Percentiles rank a stretch among this genome's conserved stretches.
phyloP scores from a whole-genome alignment of 2,888 invertebrate species.

The Altica lythri region DNA sequence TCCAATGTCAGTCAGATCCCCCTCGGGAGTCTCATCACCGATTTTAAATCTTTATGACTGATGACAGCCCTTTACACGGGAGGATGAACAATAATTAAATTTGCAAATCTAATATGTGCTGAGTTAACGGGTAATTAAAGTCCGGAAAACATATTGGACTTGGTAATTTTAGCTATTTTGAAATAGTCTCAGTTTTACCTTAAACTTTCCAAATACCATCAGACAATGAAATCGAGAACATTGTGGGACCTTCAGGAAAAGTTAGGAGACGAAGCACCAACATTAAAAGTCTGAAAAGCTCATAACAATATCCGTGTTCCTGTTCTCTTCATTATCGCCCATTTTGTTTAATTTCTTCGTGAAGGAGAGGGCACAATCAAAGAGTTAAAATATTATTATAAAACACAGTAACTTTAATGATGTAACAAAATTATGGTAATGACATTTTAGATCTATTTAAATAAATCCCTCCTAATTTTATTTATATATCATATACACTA shows the following conservation, averaged over 20 bases:
- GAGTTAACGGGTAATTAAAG: too few relatives aligned
- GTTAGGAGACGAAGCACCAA: constrained; percentile 14
- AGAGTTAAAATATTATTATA: constrained; percentile 3
- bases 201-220: constrained; percentile 4
- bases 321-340: constrained; percentile 20
- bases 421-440: constrained; percentile 4
- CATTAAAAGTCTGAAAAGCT: constrained; percentile 14
- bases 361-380: constrained; percentile 16
- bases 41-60: too few relatives aligned
- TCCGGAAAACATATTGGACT: neutral
- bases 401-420: constrained; percentile 14
- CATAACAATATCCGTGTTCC: constrained; percentile 17
- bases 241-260: constrained; percentile 5
- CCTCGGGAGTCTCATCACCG: too few relatives aligned
- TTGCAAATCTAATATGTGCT: too few relatives aligned
- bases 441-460: neutral
- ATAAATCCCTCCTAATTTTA: constrained; percentile 1
- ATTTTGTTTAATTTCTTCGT: constrained; percentile 17
- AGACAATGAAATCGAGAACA: constrained; percentile 8
- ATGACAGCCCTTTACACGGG: too few relatives aligned
- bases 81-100: too few relatives aligned
- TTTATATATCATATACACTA: too few relatives aligned
- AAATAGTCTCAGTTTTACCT: constrained; percentile 1
- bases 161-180: neutral
- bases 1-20: too few relatives aligned